Evolutionary conservation across 1,140 invertebrate species (phyloP), one percentile per base, ranked within the genome.

Genomic region (Chionoecetes opilio): DNA sequence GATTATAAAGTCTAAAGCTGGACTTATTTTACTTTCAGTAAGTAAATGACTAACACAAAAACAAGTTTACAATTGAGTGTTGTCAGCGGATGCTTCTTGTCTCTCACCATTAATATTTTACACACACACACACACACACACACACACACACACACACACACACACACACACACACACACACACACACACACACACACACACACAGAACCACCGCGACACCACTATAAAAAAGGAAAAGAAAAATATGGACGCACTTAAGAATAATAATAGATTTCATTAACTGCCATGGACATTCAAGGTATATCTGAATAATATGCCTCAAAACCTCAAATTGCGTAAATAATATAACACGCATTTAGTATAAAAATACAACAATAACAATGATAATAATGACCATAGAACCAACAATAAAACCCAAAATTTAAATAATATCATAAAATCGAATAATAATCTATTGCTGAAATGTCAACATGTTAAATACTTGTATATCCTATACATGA

Each of bases 351-450:
- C 63, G n/a, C 63, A 21, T 75, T 75, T n/a, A 17, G 63, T 75
- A 75, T 75, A 75, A 75, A 75, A 75, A 75, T 75, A 75, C 63
- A 75, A 75, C 63, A 75, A 75, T 75, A 75, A 75, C 63, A 75
- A 75, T 75, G 21, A 53, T 53, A 75, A 75, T 75, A n/a, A 75
- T 75, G 63, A 75, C 63, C 63, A 75, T 75, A 75, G 26, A 75
- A 75, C n/a, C n/a, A 75, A 75, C 63, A 75, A 75, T 75, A 75
- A 75, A 75, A 75, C 26, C 63, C n/a, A 75, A 75, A 75, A 75
- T n/a, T 75, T 75, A 75, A 75, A 75, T 75, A 75, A 75, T 75
- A n/a, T n/a, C n/a, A n/a, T n/a, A n/a, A n/a, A n/a, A n/a, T n/a
- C n/a, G n/a, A n/a, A n/a, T n/a, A n/a, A n/a, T n/a, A n/a, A n/a